phyloP scores from a whole-genome alignment of 2,113 vertebrate genomes.

The Pampusana beccarii region DNA sequence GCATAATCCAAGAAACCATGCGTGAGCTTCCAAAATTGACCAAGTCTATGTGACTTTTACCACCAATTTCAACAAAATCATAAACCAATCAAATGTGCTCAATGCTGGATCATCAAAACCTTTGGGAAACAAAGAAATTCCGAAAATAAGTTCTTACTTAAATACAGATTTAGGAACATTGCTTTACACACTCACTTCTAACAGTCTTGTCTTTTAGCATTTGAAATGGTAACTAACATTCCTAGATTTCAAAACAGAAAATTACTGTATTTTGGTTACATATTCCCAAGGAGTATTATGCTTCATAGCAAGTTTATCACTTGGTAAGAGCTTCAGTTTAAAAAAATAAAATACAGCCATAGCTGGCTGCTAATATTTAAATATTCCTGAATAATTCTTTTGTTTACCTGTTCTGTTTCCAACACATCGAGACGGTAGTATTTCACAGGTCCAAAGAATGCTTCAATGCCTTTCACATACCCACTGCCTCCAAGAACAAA shows the following conservation, averaged over 20 bases:
- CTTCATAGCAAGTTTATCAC: neutral
- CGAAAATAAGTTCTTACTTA: neutral
- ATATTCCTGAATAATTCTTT: neutral
- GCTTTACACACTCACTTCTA: neutral
- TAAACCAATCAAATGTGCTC: neutral
- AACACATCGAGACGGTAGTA: conserved; percentile 84
- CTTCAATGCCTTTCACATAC: conserved; percentile 80
- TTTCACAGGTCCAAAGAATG: conserved; percentile 87
- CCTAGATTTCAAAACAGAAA: conserved; percentile 47
- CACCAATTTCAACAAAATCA: neutral
- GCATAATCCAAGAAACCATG: neutral
- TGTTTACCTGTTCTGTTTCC: conserved; percentile 70
- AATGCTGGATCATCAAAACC: neutral
- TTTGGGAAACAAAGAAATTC: neutral
- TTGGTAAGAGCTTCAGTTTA: neutral
- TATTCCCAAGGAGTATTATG: neutral
- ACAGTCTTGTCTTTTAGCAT: neutral
- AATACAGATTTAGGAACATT: neutral
- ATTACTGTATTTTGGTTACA: neutral
- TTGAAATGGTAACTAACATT: conserved; percentile 23
- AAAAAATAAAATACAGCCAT: neutral
- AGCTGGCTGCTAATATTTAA: neutral
- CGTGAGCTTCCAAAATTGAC: neutral
- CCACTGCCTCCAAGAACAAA: conserved; percentile 88
- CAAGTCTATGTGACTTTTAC: neutral